Percentiles rank a stretch among this genome's conserved stretches.
Conservation (phyloP, 2,888 invertebrate species). For the Drosophila recens region DNA sequence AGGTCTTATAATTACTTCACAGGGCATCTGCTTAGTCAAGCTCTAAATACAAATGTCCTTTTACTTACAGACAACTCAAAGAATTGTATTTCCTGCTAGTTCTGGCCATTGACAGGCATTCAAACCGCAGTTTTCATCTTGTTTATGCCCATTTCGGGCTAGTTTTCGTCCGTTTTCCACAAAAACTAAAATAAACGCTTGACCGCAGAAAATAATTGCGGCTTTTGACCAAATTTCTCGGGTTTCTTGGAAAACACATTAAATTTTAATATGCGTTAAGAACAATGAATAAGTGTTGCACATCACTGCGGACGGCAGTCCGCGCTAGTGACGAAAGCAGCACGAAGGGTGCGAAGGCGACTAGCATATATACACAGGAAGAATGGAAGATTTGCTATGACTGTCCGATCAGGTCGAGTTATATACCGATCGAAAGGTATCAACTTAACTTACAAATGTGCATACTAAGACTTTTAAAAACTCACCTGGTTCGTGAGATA, state of each 20-base stretch:
- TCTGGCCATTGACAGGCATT: constrained; percentile 47
- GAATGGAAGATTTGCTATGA: no score
- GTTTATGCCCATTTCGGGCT: constrained; percentile 34
- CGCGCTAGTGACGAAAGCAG: no score
- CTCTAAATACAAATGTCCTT: not conserved
- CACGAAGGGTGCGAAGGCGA: no score
- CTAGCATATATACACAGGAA: no score
- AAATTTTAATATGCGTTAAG: constrained; percentile 41
- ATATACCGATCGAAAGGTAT: no score
- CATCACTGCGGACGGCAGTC: no score
- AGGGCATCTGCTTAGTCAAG: constrained; percentile 13
- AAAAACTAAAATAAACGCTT: constrained; percentile 41
- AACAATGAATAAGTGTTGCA: constrained; percentile 17
- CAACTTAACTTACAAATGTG: no score
- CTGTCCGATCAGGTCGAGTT: no score
- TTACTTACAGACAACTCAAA: constrained; percentile 25
- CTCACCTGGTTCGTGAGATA: no score
- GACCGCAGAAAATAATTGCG: constrained; percentile 66
- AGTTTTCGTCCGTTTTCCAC: constrained; percentile 22
- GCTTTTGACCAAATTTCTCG: constrained; percentile 33
- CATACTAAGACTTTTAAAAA: no score
- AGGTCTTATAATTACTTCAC: not conserved
- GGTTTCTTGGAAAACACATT: constrained; percentile 31
- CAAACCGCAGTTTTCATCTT: constrained; percentile 51
- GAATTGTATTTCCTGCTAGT: constrained; percentile 24